Base-by-base conservation (phyloP, 1,140 invertebrate species). In the Nylanderia fulva region DNA sequence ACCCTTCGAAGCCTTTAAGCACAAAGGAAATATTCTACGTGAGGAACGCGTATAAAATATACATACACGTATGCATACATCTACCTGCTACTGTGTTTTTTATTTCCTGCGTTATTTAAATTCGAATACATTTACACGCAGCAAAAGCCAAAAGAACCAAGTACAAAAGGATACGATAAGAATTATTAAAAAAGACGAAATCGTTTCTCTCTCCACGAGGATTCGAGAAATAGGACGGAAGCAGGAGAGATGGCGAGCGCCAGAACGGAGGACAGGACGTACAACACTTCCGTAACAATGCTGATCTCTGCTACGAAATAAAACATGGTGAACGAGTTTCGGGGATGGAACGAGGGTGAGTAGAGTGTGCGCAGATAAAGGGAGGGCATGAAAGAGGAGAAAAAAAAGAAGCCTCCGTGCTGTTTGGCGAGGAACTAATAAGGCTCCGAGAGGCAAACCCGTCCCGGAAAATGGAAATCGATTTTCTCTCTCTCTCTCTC, bases 251-350 rank as follows among this genome's bases (percentile, higher is more conserved):
- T 52, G 56, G 21, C 18, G 52, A 68, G 71, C 29, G 63, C 42
- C 45, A 29, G 58, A 66, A 80, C 18, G 27, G 11, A 76, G 13
- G 54, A 85, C 80, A 79, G 86, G 76, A 90, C 86, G 87, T 89
- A 86, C 89, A 91, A 87, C 88, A 92, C 91, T 93, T 92, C 84
- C 86, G 87, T 90, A 92, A 93, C 89, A 92, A 93, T 92, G 90
- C 85, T 91, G 92, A 91, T 91, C 90, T 91, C 90, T 85, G 86
- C 88, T 90, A 86, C 54, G 79, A 86, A 91, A 91, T 93, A 92
- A 91, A 93, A 88, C 80, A 85, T 84, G 66, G 71, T 88, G 63
- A 86, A 85, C 82, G 8, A 48, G 45, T 24, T 60, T 72, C 54
- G 63, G 39, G 13, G 11, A 45, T 27, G n/a, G 72, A 21, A 61